Conservation (phyloP, 2,888 invertebrate genomes). For the Arrhopalites spinosus region DNA sequence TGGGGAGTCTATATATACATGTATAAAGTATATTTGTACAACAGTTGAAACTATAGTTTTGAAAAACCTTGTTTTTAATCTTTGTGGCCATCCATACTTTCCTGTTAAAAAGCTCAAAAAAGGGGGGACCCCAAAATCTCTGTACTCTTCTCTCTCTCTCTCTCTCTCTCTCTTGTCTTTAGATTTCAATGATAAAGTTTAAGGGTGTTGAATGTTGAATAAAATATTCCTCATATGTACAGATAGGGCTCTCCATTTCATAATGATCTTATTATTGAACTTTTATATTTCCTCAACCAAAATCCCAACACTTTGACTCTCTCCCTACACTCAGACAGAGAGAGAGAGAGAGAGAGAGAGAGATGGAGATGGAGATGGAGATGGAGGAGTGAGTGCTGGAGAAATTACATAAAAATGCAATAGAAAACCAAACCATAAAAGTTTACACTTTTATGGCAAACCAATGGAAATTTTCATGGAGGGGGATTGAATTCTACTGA, state of each 20-base stretch:
- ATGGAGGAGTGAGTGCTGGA: not conserved
- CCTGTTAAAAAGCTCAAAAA: not conserved
- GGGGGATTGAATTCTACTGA: not conserved
- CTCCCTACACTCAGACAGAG: too few species aligned
- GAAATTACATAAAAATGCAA: constrained; percentile 31
- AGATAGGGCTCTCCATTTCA: too few species aligned
- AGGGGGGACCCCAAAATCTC: not conserved
- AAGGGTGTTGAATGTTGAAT: too few species aligned
- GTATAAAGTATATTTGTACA: too few species aligned
- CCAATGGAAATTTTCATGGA: constrained; percentile 30
- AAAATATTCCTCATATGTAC: too few species aligned
- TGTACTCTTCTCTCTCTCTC: too few species aligned
- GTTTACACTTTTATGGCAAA: constrained; percentile 31
- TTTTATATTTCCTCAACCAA: not conserved
- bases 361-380: too few species aligned
- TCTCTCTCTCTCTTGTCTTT: too few species aligned
- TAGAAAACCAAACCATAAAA: constrained; percentile 27
- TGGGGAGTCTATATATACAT: too few species aligned
- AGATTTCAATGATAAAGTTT: too few species aligned
- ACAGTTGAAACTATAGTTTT: too few species aligned
- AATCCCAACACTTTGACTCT: not conserved
- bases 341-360: too few species aligned
- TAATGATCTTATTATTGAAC: not conserved
- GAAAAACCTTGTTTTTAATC: not conserved
- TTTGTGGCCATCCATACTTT: not conserved